Percentiles rank a stretch among this genome's conserved stretches.
Evolutionary conservation across 1,140 invertebrate species (phyloP).

Genomic region (Homarus americanus): DNA sequence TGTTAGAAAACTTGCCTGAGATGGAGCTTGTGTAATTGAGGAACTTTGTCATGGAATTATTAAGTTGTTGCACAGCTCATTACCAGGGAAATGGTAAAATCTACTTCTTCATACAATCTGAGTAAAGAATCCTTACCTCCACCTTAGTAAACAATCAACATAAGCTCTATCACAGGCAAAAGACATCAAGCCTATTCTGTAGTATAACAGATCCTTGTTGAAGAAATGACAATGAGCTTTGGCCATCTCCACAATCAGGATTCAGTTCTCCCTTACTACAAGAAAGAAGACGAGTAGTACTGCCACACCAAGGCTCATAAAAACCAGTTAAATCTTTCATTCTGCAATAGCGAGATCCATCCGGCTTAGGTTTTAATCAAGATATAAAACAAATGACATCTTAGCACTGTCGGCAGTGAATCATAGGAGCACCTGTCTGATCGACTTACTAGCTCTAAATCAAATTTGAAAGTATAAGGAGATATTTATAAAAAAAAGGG

Average conservation of each 20-base stretch:
- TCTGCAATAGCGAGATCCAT: conserved; percentile 13
- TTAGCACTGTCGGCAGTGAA: conserved; percentile 53
- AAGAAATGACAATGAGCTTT: conserved; percentile 19
- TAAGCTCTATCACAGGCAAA: conserved; percentile 39
- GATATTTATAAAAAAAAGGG: neutral
- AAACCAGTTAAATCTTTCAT: conserved; percentile 1
- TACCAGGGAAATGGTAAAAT: neutral
- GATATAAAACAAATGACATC: neutral
- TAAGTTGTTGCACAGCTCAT: neutral
- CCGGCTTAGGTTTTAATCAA: neutral
- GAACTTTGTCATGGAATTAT: conserved; percentile 4
- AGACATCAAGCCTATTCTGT: conserved; percentile 41
- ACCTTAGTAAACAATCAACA: conserved; percentile 12
- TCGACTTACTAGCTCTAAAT: conserved; percentile 9
- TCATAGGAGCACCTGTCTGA: conserved; percentile 43
- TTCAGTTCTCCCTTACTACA: neutral
- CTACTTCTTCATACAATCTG: neutral
- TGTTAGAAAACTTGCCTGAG: conserved; percentile 62
- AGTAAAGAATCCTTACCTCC: neutral
- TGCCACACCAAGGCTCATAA: conserved; percentile 27
- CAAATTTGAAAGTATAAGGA: neutral
- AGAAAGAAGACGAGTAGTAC: conserved; percentile 32
- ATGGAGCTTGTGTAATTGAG: conserved; percentile 17
- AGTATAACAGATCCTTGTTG: conserved; percentile 39
- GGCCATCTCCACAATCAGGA: neutral